Base-by-base conservation (phyloP, 2,797 vertebrate genomes). In the Microctenopoma lineatum region DNA sequence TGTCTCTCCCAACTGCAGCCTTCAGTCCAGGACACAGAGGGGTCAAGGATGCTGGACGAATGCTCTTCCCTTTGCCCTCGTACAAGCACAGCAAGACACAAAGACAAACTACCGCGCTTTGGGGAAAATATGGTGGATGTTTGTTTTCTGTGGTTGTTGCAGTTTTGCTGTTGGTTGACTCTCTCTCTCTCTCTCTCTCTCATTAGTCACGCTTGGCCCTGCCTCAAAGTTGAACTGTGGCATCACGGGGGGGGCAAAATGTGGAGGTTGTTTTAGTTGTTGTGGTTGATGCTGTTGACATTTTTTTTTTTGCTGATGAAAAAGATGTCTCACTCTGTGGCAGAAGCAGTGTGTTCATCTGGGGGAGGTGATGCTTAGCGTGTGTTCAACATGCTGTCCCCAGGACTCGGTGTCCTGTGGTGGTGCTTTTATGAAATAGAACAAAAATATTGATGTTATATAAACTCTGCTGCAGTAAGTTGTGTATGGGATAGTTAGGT, bases 1-100 rank as follows among this genome's bases (percentile, higher is more conserved):
- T 66, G 67, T 86, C 58, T 57, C 72, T 70, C 71, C 81, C 87
- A 89, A 79, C 88, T 88, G 87, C 72, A 73, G 75, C 67, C 65
- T 39, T 12, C 59, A 65, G 55, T 65, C 62, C 62, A 16, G 56
- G 51, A 64, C 56, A 39, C 46, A 58, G 41, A 75, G 59, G 72
- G 84, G 82, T 84, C 78, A 59, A 44, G 61, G 77, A 75, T 71
- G 75, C 61, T 36, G 52, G 48, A 76, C 47, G 51, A 64, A n/a
- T 1, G 10, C 18, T 45, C 27, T 70, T 60, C 80, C 57, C 76
- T 80, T 85, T 47, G 48, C 10, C 59, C 59, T 75, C 58, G 77
- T 62, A 34, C 59, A 4, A 52, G 59, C 81, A 56, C 88, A 89
- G 83, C 65, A 56, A 47, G 87, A 77, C 68, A 83, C 79, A 68